Base-by-base conservation (phyloP, 1,140 invertebrate species). In the Drosophila mauritiana region DNA sequence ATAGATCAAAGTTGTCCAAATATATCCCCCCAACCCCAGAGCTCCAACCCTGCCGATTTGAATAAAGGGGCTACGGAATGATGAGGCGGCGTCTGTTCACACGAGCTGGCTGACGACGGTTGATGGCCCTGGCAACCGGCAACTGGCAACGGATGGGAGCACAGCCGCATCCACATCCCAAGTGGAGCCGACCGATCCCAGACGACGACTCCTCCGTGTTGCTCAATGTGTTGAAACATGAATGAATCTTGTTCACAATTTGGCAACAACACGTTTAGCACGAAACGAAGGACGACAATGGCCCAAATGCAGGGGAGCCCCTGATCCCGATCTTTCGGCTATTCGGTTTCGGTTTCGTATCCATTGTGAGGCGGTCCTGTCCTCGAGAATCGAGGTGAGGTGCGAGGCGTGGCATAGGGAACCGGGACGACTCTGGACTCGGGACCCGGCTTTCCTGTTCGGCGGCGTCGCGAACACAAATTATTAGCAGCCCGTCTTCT, bases 221-320 rank as follows among this genome's bases (percentile, higher is more conserved):
- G 84, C 84, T 80, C 80, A 84, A 88, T 88, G 84, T 88, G 84
- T 88, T 89, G 84, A 88, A 88, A 88, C 84, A 88, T 88, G 80
- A 88, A 88, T 88, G 84, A 88, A 88, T 89, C 80, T 88, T 88
- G 84, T 88, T 88, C 84, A 88, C 84, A 88, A 88, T 88, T 88
- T 88, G 84, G 84, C 84, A 89, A 88, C 84, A 88, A 89, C 84
- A 88, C 84, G 84, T 84, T 89, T 89, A 88, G 84, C 84, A 84
- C 69, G 85, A 89, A 89, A 70, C 85, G 80, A 88, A 86, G 79
- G 83, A 86, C 83, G 83, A 86, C 82, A 86, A 86, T 86, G 79
- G 83, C 34, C 34, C 62, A 27, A 61, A 59, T 17, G 42, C 46
- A 15, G 7, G 13, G 25, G 22, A 27, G 43, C 27, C 22, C 45